A percentile compares a stretch with the other conserved stretches of the same genome.
phyloP scores from a whole-genome alignment of 2,888 invertebrate species.

The Spialia ferax region DNA sequence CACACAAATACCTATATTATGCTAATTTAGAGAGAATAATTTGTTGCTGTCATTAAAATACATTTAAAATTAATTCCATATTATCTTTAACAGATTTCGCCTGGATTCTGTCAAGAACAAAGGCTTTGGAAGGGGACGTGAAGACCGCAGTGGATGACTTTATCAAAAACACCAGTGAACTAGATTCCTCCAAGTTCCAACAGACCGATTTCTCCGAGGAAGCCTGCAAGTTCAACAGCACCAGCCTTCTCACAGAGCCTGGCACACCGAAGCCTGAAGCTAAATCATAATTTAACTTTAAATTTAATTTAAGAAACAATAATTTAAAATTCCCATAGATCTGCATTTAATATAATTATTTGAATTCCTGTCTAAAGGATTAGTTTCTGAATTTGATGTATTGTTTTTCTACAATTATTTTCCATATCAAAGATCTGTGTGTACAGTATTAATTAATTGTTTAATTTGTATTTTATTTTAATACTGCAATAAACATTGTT shows the following conservation, averaged over 20 bases:
- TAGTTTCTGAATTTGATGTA: neutral
- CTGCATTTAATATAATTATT: conserved; percentile 5
- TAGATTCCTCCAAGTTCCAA: conserved; percentile 53
- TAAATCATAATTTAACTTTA: neutral
- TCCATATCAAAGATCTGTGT: neutral
- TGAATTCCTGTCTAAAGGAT: neutral
- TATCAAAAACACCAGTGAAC: conserved; percentile 60
- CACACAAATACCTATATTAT: too few relatives aligned
- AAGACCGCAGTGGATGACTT: conserved; percentile 67
- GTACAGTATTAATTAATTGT: neutral
- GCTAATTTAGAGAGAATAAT: too few relatives aligned
- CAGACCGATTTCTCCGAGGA: conserved; percentile 69
- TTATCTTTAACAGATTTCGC: conserved; percentile 57
- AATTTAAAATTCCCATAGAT: conserved; percentile 3
- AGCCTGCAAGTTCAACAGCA: conserved; percentile 58
- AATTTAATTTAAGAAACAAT: neutral
- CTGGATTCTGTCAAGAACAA: conserved; percentile 70
- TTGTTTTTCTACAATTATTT: neutral
- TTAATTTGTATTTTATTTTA: too few relatives aligned
- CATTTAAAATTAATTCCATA: neutral
- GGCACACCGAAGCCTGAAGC: conserved; percentile 1
- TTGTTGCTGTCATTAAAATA: neutral
- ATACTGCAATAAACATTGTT: too few relatives aligned
- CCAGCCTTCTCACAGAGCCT: conserved; percentile 25
- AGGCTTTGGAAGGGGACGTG: conserved; percentile 66